Base-by-base conservation (phyloP, 1,140 invertebrate species). In the Penaeus vannamei region DNA sequence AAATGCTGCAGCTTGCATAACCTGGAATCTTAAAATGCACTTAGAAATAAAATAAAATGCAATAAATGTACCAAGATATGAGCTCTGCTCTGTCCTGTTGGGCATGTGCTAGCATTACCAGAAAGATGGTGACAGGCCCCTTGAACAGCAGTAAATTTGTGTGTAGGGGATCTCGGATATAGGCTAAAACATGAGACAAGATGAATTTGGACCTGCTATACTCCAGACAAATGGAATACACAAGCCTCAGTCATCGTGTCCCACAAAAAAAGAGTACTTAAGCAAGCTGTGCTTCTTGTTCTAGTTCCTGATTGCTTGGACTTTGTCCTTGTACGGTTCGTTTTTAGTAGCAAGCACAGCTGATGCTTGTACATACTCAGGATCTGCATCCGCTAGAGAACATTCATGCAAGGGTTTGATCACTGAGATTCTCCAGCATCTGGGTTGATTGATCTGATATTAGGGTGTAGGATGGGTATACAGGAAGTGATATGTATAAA, bases 31-130 rank as follows among this genome's bases (percentile, higher is more conserved):
- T 42, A 22, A 59, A 62, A 77, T 81, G 77, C 77, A 87, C 80
- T 62, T n/a, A 81, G 42, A 82, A 82, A 87, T 81, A 81, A 80
- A 64, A 69, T 61, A 62, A 82, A 87, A 36, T 10, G 62, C 76
- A 86, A 14, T 87, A 87, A 26, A 81, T 53, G 53, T 53, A 59
- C n/a, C 64, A 42, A 36, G 29, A 69, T 29, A 84, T 84, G 23
- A 66, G 32, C 53, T 87, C 86, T 87, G 86, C 86, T 87, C 77
- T 87, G 86, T 87, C 86, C 86, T 86, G 86, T 81, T 87, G 86
- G 86, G 86, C 77, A 64, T 66, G 79, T 87, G 86, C 86, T 81
- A 86, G 77, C 80, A 36, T 79, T 86, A 81, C 77, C 66, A 60
- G 69, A 53, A 69, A 42, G 80, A 32, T 42, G 86, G 77, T 69